A percentile compares a stretch with the other conserved stretches of the same genome.
Evolutionary conservation across 2,797 vertebrate genomes (phyloP).

Genomic region (Otolemur crassicaudatus): DNA sequence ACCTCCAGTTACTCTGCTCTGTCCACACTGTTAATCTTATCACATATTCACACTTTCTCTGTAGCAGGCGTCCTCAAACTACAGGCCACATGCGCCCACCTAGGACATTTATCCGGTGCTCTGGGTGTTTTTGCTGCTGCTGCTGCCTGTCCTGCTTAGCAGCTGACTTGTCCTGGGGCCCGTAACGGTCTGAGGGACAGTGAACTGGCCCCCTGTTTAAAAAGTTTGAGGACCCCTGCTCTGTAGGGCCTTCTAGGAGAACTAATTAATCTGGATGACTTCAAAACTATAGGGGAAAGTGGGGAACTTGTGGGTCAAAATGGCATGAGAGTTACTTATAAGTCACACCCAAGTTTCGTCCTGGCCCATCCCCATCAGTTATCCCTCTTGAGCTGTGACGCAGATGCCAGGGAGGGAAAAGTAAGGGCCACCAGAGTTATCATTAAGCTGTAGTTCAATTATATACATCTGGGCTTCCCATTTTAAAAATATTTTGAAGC

Average conservation of each 20-base stretch:
- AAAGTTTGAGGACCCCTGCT: too few relatives aligned
- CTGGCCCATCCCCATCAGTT: fast-evolving
- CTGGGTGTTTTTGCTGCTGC: too few relatives aligned
- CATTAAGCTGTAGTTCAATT: fast-evolving
- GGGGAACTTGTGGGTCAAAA: fast-evolving
- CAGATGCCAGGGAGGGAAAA: fast-evolving
- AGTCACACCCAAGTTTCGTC: fast-evolving
- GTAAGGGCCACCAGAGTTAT: fast-evolving
- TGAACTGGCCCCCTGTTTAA: too few relatives aligned
- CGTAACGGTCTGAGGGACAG: too few relatives aligned
- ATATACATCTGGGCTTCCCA: background rate
- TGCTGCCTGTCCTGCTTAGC: too few relatives aligned
- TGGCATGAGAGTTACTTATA: fast-evolving
- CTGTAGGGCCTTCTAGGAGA: fast-evolving
- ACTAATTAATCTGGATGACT: fast-evolving
- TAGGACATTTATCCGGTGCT: too few relatives aligned
- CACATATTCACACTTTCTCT: fast-evolving
- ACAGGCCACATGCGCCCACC: too few relatives aligned
- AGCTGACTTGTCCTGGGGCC: too few relatives aligned
- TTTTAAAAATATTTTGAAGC: background rate
- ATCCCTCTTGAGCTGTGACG: background rate
- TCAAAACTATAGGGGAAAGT: fast-evolving
- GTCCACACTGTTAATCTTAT: background rate
- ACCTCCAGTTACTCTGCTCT: background rate
- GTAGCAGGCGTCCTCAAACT: too few relatives aligned